These are phyloP conservation scores for Machimus atricapillus DNA, from an alignment of 2,888 invertebrate genomes.

Conservation along the genomic window DNA sequence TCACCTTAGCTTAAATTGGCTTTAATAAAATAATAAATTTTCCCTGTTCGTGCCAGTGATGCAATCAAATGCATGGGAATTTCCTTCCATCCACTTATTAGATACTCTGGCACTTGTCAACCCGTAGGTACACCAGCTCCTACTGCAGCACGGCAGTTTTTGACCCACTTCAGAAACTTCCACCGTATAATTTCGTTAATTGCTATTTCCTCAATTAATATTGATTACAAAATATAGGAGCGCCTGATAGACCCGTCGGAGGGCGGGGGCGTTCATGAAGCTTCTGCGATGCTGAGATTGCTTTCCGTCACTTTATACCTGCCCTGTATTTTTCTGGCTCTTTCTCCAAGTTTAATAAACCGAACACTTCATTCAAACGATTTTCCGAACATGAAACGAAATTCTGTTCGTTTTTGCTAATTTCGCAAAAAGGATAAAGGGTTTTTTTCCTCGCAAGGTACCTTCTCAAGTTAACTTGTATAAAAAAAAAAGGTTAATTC, in stretches of 20 bases:
- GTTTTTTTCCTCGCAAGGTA: neutral
- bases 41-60: neutral
- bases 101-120: neutral
- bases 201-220: slow-evolving; percentile 10
- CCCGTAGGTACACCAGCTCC: neutral
- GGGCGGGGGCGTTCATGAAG: neutral
- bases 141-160: neutral
- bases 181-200: slow-evolving; percentile 6
- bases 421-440: neutral
- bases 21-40: neutral
- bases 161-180: slow-evolving; percentile 13
- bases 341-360: neutral
- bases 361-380: neutral
- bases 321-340: neutral
- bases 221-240: slow-evolving; percentile 1
- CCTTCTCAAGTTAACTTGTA: neutral
- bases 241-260: neutral
- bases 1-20: neutral
- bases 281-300: neutral
- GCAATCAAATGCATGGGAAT: neutral
- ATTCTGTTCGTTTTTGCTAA: neutral
- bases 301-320: neutral
- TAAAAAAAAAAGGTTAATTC: neutral
- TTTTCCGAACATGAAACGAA: neutral
- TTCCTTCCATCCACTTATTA: neutral